Percentiles rank a stretch among this genome's conserved stretches.
Evolutionary conservation across 2,888 invertebrate species (phyloP).

Genomic region (Anodontia alba): DNA sequence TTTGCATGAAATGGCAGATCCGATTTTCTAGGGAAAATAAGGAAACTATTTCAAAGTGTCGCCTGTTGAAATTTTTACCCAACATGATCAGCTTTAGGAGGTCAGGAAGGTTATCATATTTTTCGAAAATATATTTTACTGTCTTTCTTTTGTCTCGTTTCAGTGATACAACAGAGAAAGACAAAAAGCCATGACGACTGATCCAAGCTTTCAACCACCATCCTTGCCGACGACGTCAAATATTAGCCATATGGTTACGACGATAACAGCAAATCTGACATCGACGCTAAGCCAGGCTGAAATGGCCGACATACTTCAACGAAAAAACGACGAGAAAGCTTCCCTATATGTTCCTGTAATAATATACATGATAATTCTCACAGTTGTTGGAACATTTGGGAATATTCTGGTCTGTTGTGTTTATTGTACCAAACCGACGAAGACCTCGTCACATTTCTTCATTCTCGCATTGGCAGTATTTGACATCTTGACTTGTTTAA

Average conservation of each 20-base stretch:
- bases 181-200: too few species aligned
- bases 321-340: slow-evolving; percentile 74
- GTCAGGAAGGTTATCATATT: too few species aligned
- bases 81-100: too few species aligned
- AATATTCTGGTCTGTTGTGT: slow-evolving; percentile 78
- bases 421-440: slow-evolving; percentile 71
- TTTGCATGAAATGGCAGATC: too few species aligned
- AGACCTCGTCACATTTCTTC: slow-evolving; percentile 79
- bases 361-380: slow-evolving; percentile 73
- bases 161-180: too few species aligned
- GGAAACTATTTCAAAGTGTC: too few species aligned
- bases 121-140: too few species aligned
- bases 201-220: not conserved
- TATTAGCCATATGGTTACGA: not conserved
- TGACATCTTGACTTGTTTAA: slow-evolving; percentile 79
- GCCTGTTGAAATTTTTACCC: too few species aligned
- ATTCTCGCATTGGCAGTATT: slow-evolving; percentile 76
- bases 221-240: not conserved
- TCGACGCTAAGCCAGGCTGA: slow-evolving; percentile 32
- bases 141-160: too few species aligned
- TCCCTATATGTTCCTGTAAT: slow-evolving; percentile 78
- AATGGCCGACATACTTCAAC: slow-evolving; percentile 28
- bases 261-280: not conserved
- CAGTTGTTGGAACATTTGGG: slow-evolving; percentile 75
- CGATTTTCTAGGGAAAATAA: too few species aligned